Conservation (phyloP, 2,797 vertebrate species). For the Eleutherodactylus coqui region DNA sequence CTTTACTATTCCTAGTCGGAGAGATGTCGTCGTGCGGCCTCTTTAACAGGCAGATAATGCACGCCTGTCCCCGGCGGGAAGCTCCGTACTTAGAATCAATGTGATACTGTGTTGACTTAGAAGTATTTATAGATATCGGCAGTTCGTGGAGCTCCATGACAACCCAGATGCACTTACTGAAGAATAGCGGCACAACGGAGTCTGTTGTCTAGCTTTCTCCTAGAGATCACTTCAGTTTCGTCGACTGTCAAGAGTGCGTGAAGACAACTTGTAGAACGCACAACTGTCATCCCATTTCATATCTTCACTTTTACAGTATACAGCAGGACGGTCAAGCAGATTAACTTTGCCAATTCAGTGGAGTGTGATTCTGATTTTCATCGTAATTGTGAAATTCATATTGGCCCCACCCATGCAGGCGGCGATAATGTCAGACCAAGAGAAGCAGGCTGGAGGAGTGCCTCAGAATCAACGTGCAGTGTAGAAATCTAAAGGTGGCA, state of each 20-base stretch:
- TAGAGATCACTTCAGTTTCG: not conserved
- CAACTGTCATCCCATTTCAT: too few relatives aligned
- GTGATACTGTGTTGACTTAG: slow-evolving; percentile 11
- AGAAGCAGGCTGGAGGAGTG: too few relatives aligned
- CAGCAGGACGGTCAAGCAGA: too few relatives aligned
- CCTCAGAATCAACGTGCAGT: too few relatives aligned
- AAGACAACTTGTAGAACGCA: too few relatives aligned
- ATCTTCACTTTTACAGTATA: too few relatives aligned
- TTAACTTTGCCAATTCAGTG: too few relatives aligned
- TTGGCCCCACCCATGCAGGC: too few relatives aligned
- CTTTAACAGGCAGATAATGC: not conserved
- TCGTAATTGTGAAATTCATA: too few relatives aligned
- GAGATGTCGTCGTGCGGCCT: not conserved
- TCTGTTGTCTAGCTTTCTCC: not conserved
- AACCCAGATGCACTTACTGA: slow-evolving; percentile 9
- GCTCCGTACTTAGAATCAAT: slow-evolving; percentile 5
- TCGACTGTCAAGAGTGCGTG: not conserved
- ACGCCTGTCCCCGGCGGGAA: not conserved
- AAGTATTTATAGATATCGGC: slow-evolving; percentile 45
- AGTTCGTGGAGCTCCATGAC: slow-evolving; percentile 40
- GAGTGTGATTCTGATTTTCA: too few relatives aligned
- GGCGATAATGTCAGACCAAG: too few relatives aligned
- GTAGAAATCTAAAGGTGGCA: too few relatives aligned
- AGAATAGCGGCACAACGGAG: not conserved
- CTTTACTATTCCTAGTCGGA: not conserved